Evolutionary conservation across 1,140 invertebrate genomes (phyloP), one percentile per base, ranked within the genome.

Genomic region (Diuraphis noxia): DNA sequence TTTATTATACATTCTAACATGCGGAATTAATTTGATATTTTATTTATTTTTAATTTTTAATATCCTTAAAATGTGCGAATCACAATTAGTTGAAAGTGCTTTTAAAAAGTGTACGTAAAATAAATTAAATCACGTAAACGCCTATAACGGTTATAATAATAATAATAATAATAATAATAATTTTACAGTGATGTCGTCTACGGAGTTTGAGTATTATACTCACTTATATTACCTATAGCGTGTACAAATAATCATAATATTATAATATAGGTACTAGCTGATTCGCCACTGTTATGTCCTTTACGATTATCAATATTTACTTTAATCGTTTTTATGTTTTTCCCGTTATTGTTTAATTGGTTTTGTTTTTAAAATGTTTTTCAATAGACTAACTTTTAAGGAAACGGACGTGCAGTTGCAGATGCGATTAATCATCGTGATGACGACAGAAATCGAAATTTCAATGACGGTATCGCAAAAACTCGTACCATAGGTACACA

Each of bases 41-140:
- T 38, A 63, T 56, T 88, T 30, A 30, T 25, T 56, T 88, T 77
- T 41, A 46, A 77, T 46, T 19, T 23, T 63, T 86, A 36, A 30
- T 88, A 40, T 88, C 38, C 25, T 88, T 88, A 41, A 88, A 88
- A 88, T 63, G 86, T 88, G 86, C 86, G 40, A 88, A 63, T 88
- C 86, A 88, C 86, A 88, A 88, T 88, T 88, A 72, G 56, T 72
- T 88, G 86, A 81, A 90, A 90, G 88, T 90, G 88, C 88, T 43
- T 90, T 77, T 90, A 90, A 77, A 90, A 90, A 77, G 63, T 90
- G 40, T 90, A 43, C 23, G 38, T 56, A 13, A 90, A 72, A 77
- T 72, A 72, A 79, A 90, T 43, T 19, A 34, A 90, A 79, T 77
- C 40, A 40, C 43, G 79, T 72, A 86, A 43, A n/a, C n/a, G 46